Base-by-base conservation (phyloP, 1,140 invertebrate genomes). In the Heliconius eleuchia region DNA sequence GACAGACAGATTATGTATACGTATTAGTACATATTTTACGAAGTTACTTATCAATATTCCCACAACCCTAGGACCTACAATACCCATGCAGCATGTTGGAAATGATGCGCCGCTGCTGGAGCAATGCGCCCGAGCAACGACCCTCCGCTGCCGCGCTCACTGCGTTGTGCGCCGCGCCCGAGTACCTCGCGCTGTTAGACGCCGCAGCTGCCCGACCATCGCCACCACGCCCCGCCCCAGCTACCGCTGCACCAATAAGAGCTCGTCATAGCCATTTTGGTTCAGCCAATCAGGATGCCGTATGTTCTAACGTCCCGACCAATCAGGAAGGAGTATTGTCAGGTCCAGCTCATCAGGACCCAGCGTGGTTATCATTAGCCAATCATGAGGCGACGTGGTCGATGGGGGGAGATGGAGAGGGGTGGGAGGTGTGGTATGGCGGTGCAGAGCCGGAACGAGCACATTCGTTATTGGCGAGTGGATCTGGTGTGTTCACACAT, bases 91-190 rank as follows among this genome's bases (percentile, higher is more conserved):
- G 98, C 89, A 96, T 99, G 84, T 94, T 99, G 76, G 99, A 99
- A 94, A 95, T 99, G 19, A 99, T 99, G 98, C 98, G 98, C 0
- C 95, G 98, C 2, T 99, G 98, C 88, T 99, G 99, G 99, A 86
- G 87, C 75, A 90, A 89, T 6, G 84, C 89, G 19, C 91, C 94
- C 3, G 89, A 89, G 71, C 91, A 92, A 70, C 95, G 99, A 50
- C 99, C 99, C 0, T 98, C 98, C 0, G 98, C 99, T 0, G 98
- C 98, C 88, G 98, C 99, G 91, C 97, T 99, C 55, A 98, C 99
- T 18, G 97, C 97, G 0, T 98, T 99, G 73, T 97, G 97, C 1
- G 97, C 96, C 18, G 98, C 98, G 2, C 98, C 99, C 0, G 99
- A 99, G 95, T 99, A 99, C 92, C 97, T 97, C 9, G 83, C 89